These are phyloP conservation scores for Spilosoma lubricipeda DNA, from an alignment of 2,888 invertebrate species.

Conservation along the genomic window DNA sequence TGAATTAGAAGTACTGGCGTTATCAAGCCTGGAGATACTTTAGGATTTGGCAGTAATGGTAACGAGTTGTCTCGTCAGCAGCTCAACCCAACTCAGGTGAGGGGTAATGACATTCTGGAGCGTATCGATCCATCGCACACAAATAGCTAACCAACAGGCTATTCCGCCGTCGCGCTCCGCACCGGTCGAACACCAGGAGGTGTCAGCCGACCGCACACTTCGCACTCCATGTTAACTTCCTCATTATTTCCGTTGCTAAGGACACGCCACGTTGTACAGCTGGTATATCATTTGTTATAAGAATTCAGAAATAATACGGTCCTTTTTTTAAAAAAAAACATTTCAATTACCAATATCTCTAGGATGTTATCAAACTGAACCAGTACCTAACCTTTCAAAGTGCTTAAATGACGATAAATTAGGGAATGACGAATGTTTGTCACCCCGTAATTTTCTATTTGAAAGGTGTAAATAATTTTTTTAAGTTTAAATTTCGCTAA, in stretches of 20 bases:
- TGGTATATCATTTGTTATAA: not conserved
- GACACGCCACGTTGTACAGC: slow-evolving; percentile 18
- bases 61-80: slow-evolving; percentile 47
- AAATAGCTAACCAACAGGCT: slow-evolving; percentile 56
- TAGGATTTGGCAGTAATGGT: slow-evolving; percentile 40
- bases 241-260: slow-evolving; percentile 27
- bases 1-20: slow-evolving; percentile 1
- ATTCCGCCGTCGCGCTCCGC: slow-evolving; percentile 38
- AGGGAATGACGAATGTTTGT: not conserved
- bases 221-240: slow-evolving; percentile 41
- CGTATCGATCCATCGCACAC: slow-evolving; percentile 66
- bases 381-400: too few species aligned
- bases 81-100: slow-evolving; percentile 55
- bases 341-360: not conserved
- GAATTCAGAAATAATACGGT: not conserved
- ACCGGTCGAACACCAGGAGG: slow-evolving; percentile 18
- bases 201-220: slow-evolving; percentile 27
- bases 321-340: not conserved
- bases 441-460: not conserved
- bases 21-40: slow-evolving; percentile 29
- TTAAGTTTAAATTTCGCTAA: not conserved
- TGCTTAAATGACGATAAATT: not conserved
- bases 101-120: slow-evolving; percentile 66
- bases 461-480: not conserved
- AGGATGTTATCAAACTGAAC: not conserved